Conservation (phyloP, 2,797 vertebrate genomes). For the Bradypodion ventrale region DNA sequence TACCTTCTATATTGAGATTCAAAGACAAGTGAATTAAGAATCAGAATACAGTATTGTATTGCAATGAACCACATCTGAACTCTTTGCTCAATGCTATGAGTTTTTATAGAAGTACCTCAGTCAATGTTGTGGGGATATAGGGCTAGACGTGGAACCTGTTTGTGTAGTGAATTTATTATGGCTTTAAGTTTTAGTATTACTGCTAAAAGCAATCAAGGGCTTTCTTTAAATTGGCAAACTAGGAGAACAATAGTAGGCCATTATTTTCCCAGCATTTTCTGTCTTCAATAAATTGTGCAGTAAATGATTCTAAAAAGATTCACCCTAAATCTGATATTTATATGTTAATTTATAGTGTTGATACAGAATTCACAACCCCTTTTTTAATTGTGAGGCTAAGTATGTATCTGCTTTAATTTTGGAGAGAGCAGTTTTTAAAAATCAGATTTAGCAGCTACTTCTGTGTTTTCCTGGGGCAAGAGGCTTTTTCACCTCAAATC, state of each 20-base stretch:
- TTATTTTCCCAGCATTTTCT: constrained; percentile 53
- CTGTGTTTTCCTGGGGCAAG: constrained; percentile 40
- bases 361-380: constrained; percentile 38
- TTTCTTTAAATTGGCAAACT: constrained; percentile 60
- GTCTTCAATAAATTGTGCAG: constrained; percentile 61
- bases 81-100: constrained; percentile 55
- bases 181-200: constrained; percentile 70
- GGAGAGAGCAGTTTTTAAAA: constrained; percentile 54
- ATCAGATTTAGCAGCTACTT: constrained; percentile 54
- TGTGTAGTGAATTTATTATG: constrained; percentile 54
- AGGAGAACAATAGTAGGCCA: constrained; percentile 36
- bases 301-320: constrained; percentile 56
- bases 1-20: constrained; percentile 61
- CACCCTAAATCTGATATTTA: constrained; percentile 58
- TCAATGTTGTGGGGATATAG: constrained; percentile 60
- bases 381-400: constrained; percentile 41
- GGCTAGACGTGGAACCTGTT: constrained; percentile 61
- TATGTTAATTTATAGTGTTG: constrained; percentile 46
- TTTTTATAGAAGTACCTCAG: constrained; percentile 67
- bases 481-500: constrained; percentile 43
- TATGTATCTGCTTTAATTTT: constrained; percentile 49
- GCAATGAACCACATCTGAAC: constrained; percentile 52
- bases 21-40: constrained; percentile 55
- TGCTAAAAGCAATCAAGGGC: constrained; percentile 64
- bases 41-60: constrained; percentile 58